Evolutionary conservation across 2,888 invertebrate species (phyloP).

Genomic region (Epinotia demarniana): DNA sequence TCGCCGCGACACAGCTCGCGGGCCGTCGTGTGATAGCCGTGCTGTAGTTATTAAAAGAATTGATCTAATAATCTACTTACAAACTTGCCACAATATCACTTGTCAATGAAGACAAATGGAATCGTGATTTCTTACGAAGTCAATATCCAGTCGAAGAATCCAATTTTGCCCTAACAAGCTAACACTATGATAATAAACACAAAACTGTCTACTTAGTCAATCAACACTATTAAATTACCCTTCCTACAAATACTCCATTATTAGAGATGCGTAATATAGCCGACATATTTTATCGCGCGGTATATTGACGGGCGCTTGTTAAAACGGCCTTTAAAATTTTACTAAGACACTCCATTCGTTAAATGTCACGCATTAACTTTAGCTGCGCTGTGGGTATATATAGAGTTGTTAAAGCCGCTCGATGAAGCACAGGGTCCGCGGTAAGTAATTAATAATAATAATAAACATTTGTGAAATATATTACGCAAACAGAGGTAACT

Average conservation of each 20-base stretch:
- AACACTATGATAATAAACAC: conserved; percentile 2
- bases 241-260: conserved; percentile 13
- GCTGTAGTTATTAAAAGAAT: too few species aligned
- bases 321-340: conserved; percentile 43
- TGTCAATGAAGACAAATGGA: too few species aligned
- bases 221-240: neutral
- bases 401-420: conserved; percentile 18
- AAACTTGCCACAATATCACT: too few species aligned
- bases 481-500: neutral
- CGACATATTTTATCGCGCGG: conserved; percentile 35
- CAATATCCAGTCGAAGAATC: neutral
- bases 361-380: conserved; percentile 44
- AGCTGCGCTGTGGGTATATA: neutral
- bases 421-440: neutral
- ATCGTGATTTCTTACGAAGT: too few species aligned
- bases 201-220: conserved; percentile 5
- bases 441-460: neutral
- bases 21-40: too few species aligned
- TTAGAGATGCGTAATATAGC: conserved; percentile 2
- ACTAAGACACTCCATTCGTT: conserved; percentile 45
- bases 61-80: too few species aligned
- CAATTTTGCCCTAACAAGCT: neutral
- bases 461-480: neutral
- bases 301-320: conserved; percentile 41
- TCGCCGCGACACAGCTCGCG: too few species aligned